Percentiles rank a stretch among this genome's conserved stretches.
Evolutionary conservation across 1,140 invertebrate genomes (phyloP).

Genomic region (Drosophila dunni): DNA sequence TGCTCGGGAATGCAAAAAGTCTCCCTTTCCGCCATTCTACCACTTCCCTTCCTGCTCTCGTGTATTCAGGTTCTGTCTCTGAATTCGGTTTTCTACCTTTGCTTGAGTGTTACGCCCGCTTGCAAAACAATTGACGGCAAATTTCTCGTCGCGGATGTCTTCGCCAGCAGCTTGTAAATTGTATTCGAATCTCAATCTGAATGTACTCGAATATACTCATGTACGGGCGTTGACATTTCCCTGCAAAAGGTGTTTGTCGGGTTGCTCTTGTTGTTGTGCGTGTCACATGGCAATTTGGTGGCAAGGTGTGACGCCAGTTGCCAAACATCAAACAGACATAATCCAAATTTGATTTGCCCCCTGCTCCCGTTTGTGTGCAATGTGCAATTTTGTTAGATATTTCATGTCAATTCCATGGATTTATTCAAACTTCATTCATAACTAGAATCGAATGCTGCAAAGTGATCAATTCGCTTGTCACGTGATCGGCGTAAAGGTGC

Average conservation of each 20-base stretch:
- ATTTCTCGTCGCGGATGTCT: conserved; percentile 71
- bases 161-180: conserved; percentile 52
- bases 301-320: conserved; percentile 72
- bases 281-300: conserved; percentile 58
- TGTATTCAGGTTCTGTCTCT: conserved; percentile 2
- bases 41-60: neutral
- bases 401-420: conserved; percentile 12
- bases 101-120: conserved; percentile 63
- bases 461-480: conserved; percentile 35
- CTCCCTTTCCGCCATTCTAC: neutral
- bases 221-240: conserved; percentile 73
- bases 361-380: conserved; percentile 15
- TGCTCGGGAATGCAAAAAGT: conserved; percentile 47
- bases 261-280: conserved; percentile 23
- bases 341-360: conserved; percentile 48
- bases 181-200: conserved; percentile 42
- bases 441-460: conserved; percentile 21
- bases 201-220: conserved; percentile 55
- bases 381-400: conserved; percentile 30
- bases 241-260: conserved; percentile 65
- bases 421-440: neutral
- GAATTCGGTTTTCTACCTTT: neutral
- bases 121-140: conserved; percentile 73
- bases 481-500: conserved; percentile 33
- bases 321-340: conserved; percentile 59